These are phyloP conservation scores for Metalampra italica DNA, from an alignment of 2,888 invertebrate species.

Conservation along the genomic window DNA sequence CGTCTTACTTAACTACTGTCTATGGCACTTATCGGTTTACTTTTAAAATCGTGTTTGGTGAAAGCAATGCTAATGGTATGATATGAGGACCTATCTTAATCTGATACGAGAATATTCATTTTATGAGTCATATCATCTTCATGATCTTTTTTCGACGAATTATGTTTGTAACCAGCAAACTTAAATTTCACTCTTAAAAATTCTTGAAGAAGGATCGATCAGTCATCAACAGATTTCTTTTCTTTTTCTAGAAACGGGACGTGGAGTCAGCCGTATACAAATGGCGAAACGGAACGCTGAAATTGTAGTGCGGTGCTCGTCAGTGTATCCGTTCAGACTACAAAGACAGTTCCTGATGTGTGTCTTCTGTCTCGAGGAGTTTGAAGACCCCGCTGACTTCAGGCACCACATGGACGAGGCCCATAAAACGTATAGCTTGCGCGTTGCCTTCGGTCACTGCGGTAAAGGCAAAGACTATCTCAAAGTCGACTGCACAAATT, in stretches of 20 bases:
- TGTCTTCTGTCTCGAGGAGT: conserved; percentile 63
- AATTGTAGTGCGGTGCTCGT: conserved; percentile 58
- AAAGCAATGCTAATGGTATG: too few species aligned
- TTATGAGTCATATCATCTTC: too few species aligned
- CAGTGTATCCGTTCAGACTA: conserved; percentile 63
- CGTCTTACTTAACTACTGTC: too few species aligned
- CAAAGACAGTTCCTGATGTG: conserved; percentile 50
- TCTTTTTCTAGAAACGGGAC: conserved; percentile 64
- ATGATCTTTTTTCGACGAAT: too few species aligned
- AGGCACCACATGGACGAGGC: conserved; percentile 46
- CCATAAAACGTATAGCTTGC: conserved; percentile 45
- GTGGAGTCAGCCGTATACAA: conserved; percentile 21
- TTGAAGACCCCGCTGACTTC: conserved; percentile 45
- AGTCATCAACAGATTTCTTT: conserved; percentile 43
- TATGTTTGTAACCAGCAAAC: too few species aligned
- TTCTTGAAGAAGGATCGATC: conserved; percentile 13
- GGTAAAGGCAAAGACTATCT: conserved; percentile 44
- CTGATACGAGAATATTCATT: too few species aligned
- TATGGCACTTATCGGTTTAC: too few species aligned
- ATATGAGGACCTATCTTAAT: too few species aligned
- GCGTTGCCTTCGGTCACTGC: conserved; percentile 58
- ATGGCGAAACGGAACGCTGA: conserved; percentile 62
- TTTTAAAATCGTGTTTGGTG: too few species aligned
- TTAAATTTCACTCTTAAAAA: too few species aligned
- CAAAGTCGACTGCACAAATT: conserved; percentile 55